A percentile compares a stretch with the other conserved stretches of the same genome.
Conservation (phyloP, 2,888 invertebrate genomes). For the Tanytarsus gracilentus region DNA sequence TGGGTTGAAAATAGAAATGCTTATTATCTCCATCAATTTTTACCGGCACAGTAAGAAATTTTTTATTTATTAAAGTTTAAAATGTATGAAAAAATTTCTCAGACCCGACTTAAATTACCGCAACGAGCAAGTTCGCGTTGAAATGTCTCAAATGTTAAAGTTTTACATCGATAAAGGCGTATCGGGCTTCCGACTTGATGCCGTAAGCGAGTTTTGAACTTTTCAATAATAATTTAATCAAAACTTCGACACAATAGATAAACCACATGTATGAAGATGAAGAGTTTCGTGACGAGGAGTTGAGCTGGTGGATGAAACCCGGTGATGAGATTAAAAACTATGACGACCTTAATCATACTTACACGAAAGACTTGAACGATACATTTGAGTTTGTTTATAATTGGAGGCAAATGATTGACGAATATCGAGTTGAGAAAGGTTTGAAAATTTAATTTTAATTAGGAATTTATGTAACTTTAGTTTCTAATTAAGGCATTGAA, state of each 20-base stretch:
- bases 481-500: too few species aligned
- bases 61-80: neutral
- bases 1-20: constrained; percentile 51
- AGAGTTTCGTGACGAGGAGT: constrained; percentile 45
- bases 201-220: neutral
- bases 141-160: constrained; percentile 40
- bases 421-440: constrained; percentile 38
- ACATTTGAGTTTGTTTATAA: constrained; percentile 47
- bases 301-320: constrained; percentile 41
- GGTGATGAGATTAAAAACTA: constrained; percentile 44
- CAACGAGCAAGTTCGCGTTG: constrained; percentile 46
- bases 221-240: neutral
- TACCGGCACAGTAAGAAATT: constrained; percentile 31
- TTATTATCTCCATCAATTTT: constrained; percentile 58
- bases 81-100: constrained; percentile 34
- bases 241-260: constrained; percentile 33
- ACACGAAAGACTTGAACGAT: constrained; percentile 50
- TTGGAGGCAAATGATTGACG: constrained; percentile 50
- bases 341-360: constrained; percentile 52
- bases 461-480: too few species aligned
- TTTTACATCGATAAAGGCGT: constrained; percentile 46
- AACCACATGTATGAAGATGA: constrained; percentile 49
- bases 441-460: too few species aligned
- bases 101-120: constrained; percentile 61
- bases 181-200: constrained; percentile 51